phyloP scores from a whole-genome alignment of 1,140 invertebrate species.

The Oreohelix idahoensis region DNA sequence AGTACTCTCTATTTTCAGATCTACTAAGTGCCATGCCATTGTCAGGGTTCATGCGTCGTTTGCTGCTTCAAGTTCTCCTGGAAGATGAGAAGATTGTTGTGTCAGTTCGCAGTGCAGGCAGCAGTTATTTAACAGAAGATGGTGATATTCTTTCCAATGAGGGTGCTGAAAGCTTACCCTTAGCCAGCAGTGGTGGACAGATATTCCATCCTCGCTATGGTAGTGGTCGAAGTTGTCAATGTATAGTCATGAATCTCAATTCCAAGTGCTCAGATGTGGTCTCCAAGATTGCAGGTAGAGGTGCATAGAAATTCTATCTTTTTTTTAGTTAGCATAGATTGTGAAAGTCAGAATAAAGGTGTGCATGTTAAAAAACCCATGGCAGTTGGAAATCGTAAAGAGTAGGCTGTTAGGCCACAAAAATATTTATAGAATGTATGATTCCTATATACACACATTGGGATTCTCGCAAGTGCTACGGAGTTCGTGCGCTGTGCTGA shows the following conservation, averaged over 20 bases:
- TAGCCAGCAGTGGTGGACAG: slow-evolving; percentile 26
- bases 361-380: no score
- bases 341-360: no score
- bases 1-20: not conserved
- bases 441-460: no score
- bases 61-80: slow-evolving; percentile 87
- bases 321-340: no score
- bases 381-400: no score
- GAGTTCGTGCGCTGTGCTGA: no score
- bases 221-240: slow-evolving; percentile 78
- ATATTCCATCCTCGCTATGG: slow-evolving; percentile 71
- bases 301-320: not conserved
- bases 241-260: slow-evolving; percentile 82
- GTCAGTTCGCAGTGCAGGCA: slow-evolving; percentile 65
- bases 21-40: slow-evolving; percentile 75
- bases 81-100: slow-evolving; percentile 87
- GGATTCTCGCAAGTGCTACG: no score
- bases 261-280: slow-evolving; percentile 80
- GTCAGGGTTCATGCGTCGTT: slow-evolving; percentile 87
- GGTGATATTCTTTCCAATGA: not conserved
- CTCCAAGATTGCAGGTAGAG: slow-evolving; percentile 76
- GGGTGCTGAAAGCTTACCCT: slow-evolving; percentile 1
- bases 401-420: no score
- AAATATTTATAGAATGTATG: no score
- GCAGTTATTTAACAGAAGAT: slow-evolving; percentile 16